Evolutionary conservation across 2,888 invertebrate genomes (phyloP).

Genomic region (Monopis laevigella): DNA sequence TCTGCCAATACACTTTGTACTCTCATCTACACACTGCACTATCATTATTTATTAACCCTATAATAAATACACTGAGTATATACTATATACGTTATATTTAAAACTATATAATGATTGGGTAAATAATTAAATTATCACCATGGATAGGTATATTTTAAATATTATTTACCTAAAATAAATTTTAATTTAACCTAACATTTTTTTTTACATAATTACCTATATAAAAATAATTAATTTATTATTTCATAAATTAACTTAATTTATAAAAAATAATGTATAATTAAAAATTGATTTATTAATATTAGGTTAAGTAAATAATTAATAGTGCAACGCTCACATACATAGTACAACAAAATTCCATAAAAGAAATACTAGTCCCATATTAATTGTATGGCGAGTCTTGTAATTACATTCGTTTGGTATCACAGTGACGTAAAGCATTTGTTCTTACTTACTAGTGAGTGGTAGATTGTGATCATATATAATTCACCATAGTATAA

Average conservation of each 20-base stretch:
- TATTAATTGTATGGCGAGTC: background rate
- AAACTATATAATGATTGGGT: too few relatives aligned
- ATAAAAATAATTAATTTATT: too few relatives aligned
- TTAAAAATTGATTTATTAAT: background rate
- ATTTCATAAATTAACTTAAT: too few relatives aligned
- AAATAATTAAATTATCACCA: too few relatives aligned
- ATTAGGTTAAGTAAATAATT: background rate
- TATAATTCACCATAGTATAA: constrained; percentile 60
- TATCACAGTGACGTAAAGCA: constrained; percentile 65
- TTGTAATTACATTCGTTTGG: constrained; percentile 19
- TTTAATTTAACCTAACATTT: too few relatives aligned
- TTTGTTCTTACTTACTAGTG: constrained; percentile 66
- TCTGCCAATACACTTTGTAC: constrained; percentile 64
- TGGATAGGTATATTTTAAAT: too few relatives aligned
- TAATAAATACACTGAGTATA: background rate
- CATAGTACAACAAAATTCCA: constrained; percentile 17
- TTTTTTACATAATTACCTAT: too few relatives aligned
- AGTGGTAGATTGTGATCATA: constrained; percentile 60
- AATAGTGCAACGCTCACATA: background rate
- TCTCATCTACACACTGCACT: constrained; percentile 21
- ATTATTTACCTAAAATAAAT: too few relatives aligned
- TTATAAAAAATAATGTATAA: background rate
- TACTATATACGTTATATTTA: background rate
- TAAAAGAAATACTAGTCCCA: background rate
- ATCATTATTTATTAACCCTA: constrained; percentile 3